Conservation (phyloP, 2,888 invertebrate species). For the Nowickia ferox region DNA sequence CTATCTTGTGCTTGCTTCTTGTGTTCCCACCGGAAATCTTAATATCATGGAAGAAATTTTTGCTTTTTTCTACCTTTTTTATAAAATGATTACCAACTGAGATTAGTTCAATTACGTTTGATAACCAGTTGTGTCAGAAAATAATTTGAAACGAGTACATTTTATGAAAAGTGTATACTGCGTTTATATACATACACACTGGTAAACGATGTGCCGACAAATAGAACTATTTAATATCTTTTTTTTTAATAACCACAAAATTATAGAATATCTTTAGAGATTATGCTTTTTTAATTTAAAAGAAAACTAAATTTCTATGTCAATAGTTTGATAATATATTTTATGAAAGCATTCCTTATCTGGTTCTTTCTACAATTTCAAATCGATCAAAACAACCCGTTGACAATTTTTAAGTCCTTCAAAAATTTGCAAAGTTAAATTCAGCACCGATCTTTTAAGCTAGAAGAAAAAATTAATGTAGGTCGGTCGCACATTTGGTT, state of each 20-base stretch:
- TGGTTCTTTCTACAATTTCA: no score
- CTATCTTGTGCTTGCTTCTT: slow-evolving; percentile 33
- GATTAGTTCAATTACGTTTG: slow-evolving; percentile 64
- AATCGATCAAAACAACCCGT: no score
- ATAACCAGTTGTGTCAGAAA: slow-evolving; percentile 51
- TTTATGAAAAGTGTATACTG: neutral
- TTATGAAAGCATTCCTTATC: no score
- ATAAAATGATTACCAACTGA: slow-evolving; percentile 58
- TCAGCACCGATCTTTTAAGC: no score
- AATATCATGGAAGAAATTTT: slow-evolving; percentile 43
- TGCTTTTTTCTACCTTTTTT: slow-evolving; percentile 17
- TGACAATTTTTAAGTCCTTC: no score
- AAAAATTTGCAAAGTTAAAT: no score
- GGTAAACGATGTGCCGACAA: neutral
- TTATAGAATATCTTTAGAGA: neutral
- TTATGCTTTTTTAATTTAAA: no score
- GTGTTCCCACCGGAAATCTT: slow-evolving; percentile 61
- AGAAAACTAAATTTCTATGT: no score
- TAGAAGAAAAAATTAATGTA: no score
- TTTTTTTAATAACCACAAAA: neutral
- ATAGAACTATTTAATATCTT: neutral
- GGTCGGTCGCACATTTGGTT: no score
- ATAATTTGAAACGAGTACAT: neutral
- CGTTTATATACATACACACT: neutral
- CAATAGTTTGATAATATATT: no score